Conservation (phyloP, 92 coral and sea anemone genomes). For the Heteractis magnifica region DNA sequence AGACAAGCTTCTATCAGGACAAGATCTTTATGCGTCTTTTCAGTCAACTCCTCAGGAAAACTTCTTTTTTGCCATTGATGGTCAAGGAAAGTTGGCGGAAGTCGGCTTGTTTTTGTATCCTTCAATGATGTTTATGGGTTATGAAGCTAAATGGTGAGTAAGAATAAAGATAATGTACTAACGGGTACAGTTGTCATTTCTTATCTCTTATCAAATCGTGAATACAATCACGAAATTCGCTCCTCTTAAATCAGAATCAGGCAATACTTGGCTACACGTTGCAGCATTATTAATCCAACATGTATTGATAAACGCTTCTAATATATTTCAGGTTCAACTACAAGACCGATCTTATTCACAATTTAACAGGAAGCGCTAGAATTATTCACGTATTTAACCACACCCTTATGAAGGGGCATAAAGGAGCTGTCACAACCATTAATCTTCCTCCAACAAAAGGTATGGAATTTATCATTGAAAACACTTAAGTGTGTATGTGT, state of each 20-base stretch:
- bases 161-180: not conserved
- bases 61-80: slow-evolving; percentile 89
- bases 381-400: slow-evolving; percentile 88
- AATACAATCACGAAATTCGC: no score
- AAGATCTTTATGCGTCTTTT: slow-evolving; percentile 65
- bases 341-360: slow-evolving; percentile 93
- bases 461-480: slow-evolving; percentile 14
- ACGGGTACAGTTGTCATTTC: not conserved
- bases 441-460: slow-evolving; percentile 82
- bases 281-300: no score
- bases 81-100: slow-evolving; percentile 89
- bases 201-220: no score
- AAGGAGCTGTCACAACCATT: slow-evolving; percentile 73
- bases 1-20: slow-evolving; percentile 46
- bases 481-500: not conserved
- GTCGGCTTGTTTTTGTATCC: slow-evolving; percentile 91
- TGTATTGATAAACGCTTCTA: no score
- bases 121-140: slow-evolving; percentile 89
- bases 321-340: slow-evolving; percentile 83
- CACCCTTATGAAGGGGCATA: slow-evolving; percentile 79
- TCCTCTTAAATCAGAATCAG: no score
- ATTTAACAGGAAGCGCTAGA: slow-evolving; percentile 86
- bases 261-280: no score
- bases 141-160: slow-evolving; percentile 95
- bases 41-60: slow-evolving; percentile 96